Evolutionary conservation across 2,888 invertebrate genomes (phyloP).

Genomic region (Lymantria dispar): DNA sequence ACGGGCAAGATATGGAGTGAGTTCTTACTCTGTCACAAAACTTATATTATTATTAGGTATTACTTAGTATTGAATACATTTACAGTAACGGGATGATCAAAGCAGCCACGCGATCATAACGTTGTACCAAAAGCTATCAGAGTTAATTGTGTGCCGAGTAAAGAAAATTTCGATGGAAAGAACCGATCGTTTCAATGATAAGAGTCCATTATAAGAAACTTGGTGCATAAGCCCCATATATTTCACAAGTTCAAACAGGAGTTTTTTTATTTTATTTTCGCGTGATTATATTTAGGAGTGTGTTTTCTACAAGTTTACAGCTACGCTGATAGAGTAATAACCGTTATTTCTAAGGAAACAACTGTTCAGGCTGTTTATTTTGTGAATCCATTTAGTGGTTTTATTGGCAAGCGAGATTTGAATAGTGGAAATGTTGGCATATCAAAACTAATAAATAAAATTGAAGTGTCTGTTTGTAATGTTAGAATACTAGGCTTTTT

Average conservation of each 20-base stretch:
- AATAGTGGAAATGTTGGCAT: not conserved
- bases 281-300: conserved; percentile 52
- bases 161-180: conserved; percentile 69
- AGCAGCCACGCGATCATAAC: conserved; percentile 57
- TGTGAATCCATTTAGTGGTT: conserved; percentile 13
- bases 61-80: conserved; percentile 22
- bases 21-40: no score
- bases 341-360: conserved; percentile 35
- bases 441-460: no score
- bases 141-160: conserved; percentile 75
- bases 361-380: no score
- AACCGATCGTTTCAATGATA: conserved; percentile 62
- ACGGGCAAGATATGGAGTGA: no score
- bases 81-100: conserved; percentile 13
- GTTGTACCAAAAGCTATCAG: conserved; percentile 72
- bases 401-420: conserved; percentile 12
- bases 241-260: conserved; percentile 50
- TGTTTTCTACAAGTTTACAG: conserved; percentile 46
- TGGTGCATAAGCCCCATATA: conserved; percentile 58
- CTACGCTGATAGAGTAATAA: conserved; percentile 36
- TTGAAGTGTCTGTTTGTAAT: no score
- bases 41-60: no score
- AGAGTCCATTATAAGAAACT: conserved; percentile 67
- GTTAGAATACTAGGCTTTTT: no score
- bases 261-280: conserved; percentile 61